phyloP scores from a whole-genome alignment of 92 coral and sea anemone genomes.

The Plumapathes pennacea region DNA sequence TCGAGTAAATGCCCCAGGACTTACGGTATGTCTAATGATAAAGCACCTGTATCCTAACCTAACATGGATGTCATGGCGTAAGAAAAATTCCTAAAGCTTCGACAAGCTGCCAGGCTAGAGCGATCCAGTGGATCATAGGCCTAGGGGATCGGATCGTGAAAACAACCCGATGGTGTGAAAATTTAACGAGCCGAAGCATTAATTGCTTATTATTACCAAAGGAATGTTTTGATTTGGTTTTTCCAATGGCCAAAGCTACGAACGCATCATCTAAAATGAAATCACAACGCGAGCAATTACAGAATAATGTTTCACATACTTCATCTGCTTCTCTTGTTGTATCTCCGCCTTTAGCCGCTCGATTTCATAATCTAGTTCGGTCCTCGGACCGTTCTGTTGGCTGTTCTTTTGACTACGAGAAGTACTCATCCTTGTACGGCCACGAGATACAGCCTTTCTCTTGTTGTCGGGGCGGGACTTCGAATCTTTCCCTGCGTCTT shows the following conservation, averaged over 20 bases:
- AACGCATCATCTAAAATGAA: neutral
- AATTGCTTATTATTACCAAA: no score
- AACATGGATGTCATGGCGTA: no score
- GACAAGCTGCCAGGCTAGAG: no score
- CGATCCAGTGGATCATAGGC: no score
- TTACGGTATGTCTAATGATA: no score
- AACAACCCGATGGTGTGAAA: no score
- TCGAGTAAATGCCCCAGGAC: no score
- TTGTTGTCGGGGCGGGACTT: neutral
- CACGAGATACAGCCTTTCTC: neutral
- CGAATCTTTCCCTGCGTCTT: neutral
- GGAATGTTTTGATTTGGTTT: neutral
- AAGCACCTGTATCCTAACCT: no score
- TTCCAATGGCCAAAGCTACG: conserved; percentile 2
- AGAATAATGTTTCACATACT: conserved; percentile 45
- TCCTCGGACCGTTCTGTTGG: conserved; percentile 70
- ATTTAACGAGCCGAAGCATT: no score
- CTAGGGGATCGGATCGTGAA: no score
- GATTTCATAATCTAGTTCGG: conserved; percentile 90
- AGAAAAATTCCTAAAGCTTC: no score
- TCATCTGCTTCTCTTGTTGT: conserved; percentile 96
- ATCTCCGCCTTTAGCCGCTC: conserved; percentile 91
- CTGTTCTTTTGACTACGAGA: conserved; percentile 13
- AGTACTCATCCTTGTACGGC: conserved; percentile 32
- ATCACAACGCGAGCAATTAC: no score